Conservation (phyloP, 1,140 invertebrate genomes). For the Samia ricini region DNA sequence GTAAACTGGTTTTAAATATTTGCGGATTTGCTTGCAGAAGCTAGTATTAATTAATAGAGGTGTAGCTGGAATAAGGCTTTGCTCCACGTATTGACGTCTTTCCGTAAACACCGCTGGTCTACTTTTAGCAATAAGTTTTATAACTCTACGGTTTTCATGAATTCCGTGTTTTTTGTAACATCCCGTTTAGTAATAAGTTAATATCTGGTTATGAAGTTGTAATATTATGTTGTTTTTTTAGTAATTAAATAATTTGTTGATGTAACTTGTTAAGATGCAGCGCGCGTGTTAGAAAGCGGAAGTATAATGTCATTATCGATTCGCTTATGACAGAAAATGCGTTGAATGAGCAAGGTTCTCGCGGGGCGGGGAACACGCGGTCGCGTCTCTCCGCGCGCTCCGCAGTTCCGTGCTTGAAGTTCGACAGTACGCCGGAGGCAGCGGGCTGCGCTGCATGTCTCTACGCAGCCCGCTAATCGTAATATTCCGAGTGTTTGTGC, state of each 20-base stretch:
- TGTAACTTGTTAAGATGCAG: conserved; percentile 45
- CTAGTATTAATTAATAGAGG: too few relatives aligned
- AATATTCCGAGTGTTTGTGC: conserved; percentile 57
- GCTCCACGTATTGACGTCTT: too few relatives aligned
- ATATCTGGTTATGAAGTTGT: background rate
- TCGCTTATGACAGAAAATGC: conserved; percentile 74
- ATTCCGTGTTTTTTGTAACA: too few relatives aligned
- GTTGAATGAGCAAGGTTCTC: conserved; percentile 66
- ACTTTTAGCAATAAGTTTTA: too few relatives aligned
- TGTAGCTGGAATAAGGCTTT: too few relatives aligned
- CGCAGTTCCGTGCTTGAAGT: conserved; percentile 13
- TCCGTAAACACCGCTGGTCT: too few relatives aligned
- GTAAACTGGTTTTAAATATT: too few relatives aligned
- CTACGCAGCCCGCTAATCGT: conserved; percentile 61
- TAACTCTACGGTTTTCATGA: too few relatives aligned
- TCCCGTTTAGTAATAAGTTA: too few relatives aligned
- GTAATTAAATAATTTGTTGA: background rate
- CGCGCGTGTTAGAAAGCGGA: conserved; percentile 65
- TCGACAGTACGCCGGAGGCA: conserved; percentile 61
- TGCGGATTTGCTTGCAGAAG: too few relatives aligned
- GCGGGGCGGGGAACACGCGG: conserved; percentile 19
- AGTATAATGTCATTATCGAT: conserved; percentile 76
- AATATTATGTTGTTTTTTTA: background rate
- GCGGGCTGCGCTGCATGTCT: conserved; percentile 68
- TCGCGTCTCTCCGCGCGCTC: conserved; percentile 18